Percentiles rank a stretch among this genome's conserved stretches.
Conservation (phyloP, 1,140 invertebrate species). For the Drusus annulatus region DNA sequence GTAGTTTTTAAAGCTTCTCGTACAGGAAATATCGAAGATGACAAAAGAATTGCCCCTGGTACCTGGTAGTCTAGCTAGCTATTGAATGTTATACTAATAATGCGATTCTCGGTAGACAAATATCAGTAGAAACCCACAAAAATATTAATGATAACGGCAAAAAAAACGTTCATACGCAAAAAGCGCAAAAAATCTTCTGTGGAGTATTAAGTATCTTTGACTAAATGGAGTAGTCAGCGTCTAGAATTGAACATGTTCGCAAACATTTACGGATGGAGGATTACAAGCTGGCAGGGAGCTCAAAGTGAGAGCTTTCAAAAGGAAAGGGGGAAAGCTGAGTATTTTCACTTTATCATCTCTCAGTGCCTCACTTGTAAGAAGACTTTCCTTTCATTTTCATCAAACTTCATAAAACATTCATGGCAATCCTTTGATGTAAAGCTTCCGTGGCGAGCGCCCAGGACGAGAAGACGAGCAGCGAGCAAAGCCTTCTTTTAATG, state of each 20-base stretch:
- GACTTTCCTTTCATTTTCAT: constrained; percentile 58
- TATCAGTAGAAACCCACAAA: no score
- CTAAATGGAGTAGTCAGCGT: constrained; percentile 40
- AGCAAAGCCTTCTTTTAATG: constrained; percentile 26
- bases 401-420: constrained; percentile 60
- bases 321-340: constrained; percentile 43
- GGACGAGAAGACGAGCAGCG: not conserved
- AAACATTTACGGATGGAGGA: constrained; percentile 59
- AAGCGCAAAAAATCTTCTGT: not conserved
- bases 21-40: no score
- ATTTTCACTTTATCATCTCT: constrained; percentile 57
- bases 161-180: no score
- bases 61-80: no score
- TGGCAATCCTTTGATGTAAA: constrained; percentile 58
- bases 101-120: no score
- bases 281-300: constrained; percentile 47
- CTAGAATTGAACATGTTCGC: constrained; percentile 47
- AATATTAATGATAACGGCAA: no score
- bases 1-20: no score
- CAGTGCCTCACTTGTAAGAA: constrained; percentile 47
- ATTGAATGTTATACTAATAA: no score
- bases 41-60: no score
- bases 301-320: constrained; percentile 51
- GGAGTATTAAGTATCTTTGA: constrained; percentile 28
- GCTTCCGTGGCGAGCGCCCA: constrained; percentile 28